Evolutionary conservation across 2,113 vertebrate species (phyloP).

Genomic region (Saguinus imperator): DNA sequence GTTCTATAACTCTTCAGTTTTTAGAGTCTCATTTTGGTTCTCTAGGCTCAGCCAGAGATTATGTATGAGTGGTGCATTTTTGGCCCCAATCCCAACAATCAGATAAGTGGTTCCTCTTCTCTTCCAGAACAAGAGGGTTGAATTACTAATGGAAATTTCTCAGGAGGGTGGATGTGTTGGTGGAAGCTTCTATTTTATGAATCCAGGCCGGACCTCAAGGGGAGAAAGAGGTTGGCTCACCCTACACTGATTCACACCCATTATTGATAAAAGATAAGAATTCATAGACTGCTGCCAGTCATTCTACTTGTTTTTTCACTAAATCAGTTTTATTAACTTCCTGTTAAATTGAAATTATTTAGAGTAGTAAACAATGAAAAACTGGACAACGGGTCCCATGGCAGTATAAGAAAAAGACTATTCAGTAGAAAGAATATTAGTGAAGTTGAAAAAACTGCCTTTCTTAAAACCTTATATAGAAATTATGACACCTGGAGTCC

Average conservation of each 20-base stretch:
- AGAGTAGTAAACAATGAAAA: background rate
- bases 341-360: background rate
- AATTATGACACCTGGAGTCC: background rate
- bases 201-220: background rate
- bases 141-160: slow-evolving; percentile 2
- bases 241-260: background rate
- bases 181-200: background rate
- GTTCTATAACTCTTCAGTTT: background rate
- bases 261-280: background rate
- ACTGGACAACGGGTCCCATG: background rate
- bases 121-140: background rate
- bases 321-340: background rate
- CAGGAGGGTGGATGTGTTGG: background rate
- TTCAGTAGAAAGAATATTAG: background rate
- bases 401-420: background rate
- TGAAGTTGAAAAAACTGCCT: background rate
- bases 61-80: background rate
- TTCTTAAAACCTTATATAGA: background rate
- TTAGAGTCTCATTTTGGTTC: background rate
- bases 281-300: background rate
- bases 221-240: background rate
- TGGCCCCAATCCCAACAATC: background rate
- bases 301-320: background rate
- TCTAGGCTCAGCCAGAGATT: background rate
- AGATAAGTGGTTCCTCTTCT: background rate